A percentile compares a stretch with the other conserved stretches of the same genome.
Evolutionary conservation across 2,797 vertebrate species (phyloP).

Genomic region (Jordanella pulchra): DNA sequence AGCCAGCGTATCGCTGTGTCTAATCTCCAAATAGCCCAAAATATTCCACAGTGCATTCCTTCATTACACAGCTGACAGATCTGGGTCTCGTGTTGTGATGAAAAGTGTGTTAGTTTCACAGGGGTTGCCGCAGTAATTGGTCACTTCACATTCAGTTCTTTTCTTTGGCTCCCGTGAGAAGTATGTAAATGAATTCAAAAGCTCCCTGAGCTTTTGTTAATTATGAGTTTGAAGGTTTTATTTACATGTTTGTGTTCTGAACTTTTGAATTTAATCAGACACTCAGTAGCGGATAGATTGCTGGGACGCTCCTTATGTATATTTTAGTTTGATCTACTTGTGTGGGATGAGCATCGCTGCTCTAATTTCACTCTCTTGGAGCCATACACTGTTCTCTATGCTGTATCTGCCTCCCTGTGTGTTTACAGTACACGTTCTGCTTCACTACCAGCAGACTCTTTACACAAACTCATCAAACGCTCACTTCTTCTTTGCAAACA

Average conservation of each 20-base stretch:
- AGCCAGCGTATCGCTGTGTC: slow-evolving; percentile 16
- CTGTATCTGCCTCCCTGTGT: slow-evolving; percentile 33
- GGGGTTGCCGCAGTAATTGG: slow-evolving; percentile 59
- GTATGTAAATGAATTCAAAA: slow-evolving; percentile 22
- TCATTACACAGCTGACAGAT: slow-evolving; percentile 68
- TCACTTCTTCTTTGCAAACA: slow-evolving; percentile 54
- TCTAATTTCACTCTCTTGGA: slow-evolving; percentile 53
- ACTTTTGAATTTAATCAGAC: slow-evolving; percentile 26
- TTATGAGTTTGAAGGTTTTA: slow-evolving; percentile 18
- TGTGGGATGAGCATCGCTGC: background rate
- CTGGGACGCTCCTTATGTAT: slow-evolving; percentile 49
- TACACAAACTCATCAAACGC: slow-evolving; percentile 49
- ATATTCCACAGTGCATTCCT: slow-evolving; percentile 42
- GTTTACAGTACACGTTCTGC: slow-evolving; percentile 60
- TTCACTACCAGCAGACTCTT: slow-evolving; percentile 50
- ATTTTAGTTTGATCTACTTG: slow-evolving; percentile 49
- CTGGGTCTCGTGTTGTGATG: slow-evolving; percentile 58
- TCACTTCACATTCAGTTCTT: slow-evolving; percentile 50
- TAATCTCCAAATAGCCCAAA: slow-evolving; percentile 60
- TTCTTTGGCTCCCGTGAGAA: slow-evolving; percentile 12
- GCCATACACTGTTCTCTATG: slow-evolving; percentile 19
- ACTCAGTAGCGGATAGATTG: background rate
- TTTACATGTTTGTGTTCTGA: slow-evolving; percentile 15
- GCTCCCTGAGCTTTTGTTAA: slow-evolving; percentile 7
- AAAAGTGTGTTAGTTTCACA: slow-evolving; percentile 51